A percentile compares a stretch with the other conserved stretches of the same genome.
These are phyloP conservation scores for Tenthredo scrophulariae DNA, from an alignment of 2,888 invertebrate species.

Conservation along the genomic window DNA sequence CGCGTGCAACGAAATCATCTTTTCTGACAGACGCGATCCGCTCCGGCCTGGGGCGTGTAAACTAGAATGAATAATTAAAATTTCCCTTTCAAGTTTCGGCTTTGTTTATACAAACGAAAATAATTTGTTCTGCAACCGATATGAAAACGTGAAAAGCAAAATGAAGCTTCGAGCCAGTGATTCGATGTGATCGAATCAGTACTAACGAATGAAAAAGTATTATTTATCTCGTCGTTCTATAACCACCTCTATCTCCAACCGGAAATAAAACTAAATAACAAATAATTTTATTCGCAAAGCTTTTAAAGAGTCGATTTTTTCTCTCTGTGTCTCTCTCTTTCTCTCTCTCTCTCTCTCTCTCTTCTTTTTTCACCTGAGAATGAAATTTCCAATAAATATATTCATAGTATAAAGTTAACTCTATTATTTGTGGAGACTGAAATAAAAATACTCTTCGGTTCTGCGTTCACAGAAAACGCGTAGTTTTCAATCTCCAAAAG, in stretches of 20 bases:
- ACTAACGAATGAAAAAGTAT: conserved; percentile 49
- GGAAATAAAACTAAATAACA: conserved; percentile 7
- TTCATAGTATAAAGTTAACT: neutral
- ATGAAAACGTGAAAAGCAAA: conserved; percentile 56
- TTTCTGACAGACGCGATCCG: conserved; percentile 70
- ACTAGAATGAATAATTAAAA: conserved; percentile 74
- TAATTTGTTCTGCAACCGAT: conserved; percentile 65
- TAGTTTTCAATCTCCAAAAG: neutral
- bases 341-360: neutral
- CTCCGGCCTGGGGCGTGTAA: conserved; percentile 64
- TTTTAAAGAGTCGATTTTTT: neutral
- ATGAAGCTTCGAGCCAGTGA: conserved; percentile 52
- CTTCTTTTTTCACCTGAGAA: neutral
- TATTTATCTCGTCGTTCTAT: conserved; percentile 39
- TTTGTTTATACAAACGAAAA: conserved; percentile 75
- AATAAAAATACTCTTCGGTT: neutral
- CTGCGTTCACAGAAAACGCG: neutral
- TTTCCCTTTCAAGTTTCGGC: conserved; percentile 73
- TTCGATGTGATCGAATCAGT: conserved; percentile 50
- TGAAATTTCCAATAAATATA: neutral
- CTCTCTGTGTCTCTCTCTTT: neutral
- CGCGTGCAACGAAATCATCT: conserved; percentile 72
- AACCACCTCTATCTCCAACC: conserved; percentile 6
- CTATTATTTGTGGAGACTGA: neutral
- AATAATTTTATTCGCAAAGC: conserved; percentile 30